Evolutionary conservation across 2,888 invertebrate genomes (phyloP).

Genomic region (Oeneis ivallda): DNA sequence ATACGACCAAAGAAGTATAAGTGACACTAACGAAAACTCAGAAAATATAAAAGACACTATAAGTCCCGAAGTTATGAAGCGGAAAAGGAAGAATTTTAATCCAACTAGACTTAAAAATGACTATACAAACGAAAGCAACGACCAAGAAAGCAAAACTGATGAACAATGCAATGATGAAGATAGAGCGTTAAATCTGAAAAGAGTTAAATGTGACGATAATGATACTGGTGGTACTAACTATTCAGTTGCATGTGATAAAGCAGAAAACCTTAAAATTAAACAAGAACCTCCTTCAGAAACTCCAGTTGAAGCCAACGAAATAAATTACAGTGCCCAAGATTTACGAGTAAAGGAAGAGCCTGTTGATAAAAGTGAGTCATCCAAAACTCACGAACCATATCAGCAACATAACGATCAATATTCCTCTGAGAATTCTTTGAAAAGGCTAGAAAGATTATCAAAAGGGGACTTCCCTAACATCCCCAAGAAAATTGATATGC

Average conservation of each 20-base stretch:
- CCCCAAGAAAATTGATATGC: constrained; percentile 58
- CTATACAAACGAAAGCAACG: constrained; percentile 49
- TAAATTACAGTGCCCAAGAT: constrained; percentile 58
- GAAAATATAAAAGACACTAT: constrained; percentile 72
- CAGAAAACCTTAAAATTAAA: constrained; percentile 58
- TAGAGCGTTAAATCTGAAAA: constrained; percentile 62
- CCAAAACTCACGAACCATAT: constrained; percentile 49
- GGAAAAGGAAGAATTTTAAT: constrained; percentile 94
- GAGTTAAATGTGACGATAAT: constrained; percentile 61
- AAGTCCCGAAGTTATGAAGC: constrained; percentile 84
- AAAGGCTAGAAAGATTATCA: constrained; percentile 89
- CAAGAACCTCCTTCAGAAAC: constrained; percentile 51
- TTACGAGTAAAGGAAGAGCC: constrained; percentile 69
- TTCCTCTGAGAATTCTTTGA: constrained; percentile 85
- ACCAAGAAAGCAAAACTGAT: constrained; percentile 48
- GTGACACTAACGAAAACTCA: constrained; percentile 65
- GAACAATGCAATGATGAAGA: constrained; percentile 54
- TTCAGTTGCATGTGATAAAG: constrained; percentile 41
- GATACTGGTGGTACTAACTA: constrained; percentile 41
- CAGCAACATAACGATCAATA: constrained; percentile 51
- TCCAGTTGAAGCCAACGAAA: constrained; percentile 59
- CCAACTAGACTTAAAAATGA: constrained; percentile 88
- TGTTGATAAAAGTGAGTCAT: constrained; percentile 60
- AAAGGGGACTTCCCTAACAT: constrained; percentile 86
- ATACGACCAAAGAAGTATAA: constrained; percentile 69